Percentiles rank a stretch among this genome's conserved stretches.
Evolutionary conservation across 2,797 vertebrate genomes (phyloP).

Genomic region (Chromis chromis): DNA sequence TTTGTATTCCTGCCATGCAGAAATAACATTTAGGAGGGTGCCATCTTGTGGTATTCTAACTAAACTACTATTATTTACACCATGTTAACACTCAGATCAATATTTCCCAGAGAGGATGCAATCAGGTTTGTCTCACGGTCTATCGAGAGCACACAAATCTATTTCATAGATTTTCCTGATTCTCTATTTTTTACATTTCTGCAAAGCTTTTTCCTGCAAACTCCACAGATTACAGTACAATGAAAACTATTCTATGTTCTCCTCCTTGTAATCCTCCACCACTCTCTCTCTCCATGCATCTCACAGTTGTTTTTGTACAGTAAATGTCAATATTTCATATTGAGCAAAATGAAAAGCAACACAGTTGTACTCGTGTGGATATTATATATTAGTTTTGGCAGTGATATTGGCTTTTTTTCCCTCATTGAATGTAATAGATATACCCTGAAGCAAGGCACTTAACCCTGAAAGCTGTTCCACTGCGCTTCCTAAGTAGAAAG

Average conservation of each 20-base stretch:
- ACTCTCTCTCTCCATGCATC: not conserved
- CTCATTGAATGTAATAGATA: constrained; percentile 30
- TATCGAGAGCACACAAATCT: constrained; percentile 12
- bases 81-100: not conserved
- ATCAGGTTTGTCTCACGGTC: not conserved
- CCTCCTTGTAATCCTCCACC: constrained; percentile 1
- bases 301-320: not conserved
- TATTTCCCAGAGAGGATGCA: not conserved
- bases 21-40: constrained; percentile 37
- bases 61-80: constrained; percentile 1
- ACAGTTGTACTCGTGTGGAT: not conserved
- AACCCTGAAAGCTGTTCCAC: constrained; percentile 13
- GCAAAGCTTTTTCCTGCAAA: not conserved
- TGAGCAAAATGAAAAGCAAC: not conserved
- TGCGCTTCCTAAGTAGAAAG: constrained; percentile 20
- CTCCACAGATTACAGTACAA: not conserved
- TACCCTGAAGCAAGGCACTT: constrained; percentile 31
- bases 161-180: constrained; percentile 32
- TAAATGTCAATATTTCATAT: not conserved
- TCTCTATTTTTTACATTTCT: constrained; percentile 16
- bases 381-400: not conserved
- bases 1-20: not conserved
- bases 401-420: not conserved
- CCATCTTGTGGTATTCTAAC: constrained; percentile 54
- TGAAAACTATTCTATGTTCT: not conserved